Percentiles rank a stretch among this genome's conserved stretches.
phyloP scores from a whole-genome alignment of 2,113 vertebrate genomes.

The Sebastes schlegelii region DNA sequence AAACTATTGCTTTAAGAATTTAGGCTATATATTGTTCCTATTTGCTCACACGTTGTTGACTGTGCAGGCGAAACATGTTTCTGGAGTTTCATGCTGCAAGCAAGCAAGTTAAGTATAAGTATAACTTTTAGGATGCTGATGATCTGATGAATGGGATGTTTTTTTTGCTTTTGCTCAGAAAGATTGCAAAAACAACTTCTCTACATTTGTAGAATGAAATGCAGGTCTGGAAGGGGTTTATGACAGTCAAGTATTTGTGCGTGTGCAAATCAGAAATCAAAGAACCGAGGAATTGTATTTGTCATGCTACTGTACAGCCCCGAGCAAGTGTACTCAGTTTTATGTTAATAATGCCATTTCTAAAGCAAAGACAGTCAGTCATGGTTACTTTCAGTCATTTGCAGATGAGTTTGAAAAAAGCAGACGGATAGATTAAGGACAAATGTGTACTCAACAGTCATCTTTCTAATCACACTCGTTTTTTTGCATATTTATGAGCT shows the following conservation, averaged over 20 bases:
- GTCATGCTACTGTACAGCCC: slow-evolving; percentile 46
- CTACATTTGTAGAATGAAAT: slow-evolving; percentile 17
- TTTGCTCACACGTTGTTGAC: background rate
- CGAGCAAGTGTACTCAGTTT: slow-evolving; percentile 28
- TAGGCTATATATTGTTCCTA: background rate
- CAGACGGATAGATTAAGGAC: slow-evolving; percentile 6
- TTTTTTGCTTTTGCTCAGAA: slow-evolving; percentile 14
- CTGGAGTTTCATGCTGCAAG: background rate
- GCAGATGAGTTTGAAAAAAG: slow-evolving; percentile 16
- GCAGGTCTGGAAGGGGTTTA: slow-evolving; percentile 26
- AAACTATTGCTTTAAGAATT: background rate
- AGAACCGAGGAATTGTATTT: slow-evolving; percentile 36
- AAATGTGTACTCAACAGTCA: background rate
- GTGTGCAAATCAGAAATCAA: slow-evolving; percentile 47
- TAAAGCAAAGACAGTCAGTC: slow-evolving; percentile 36
- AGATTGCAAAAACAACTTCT: background rate
- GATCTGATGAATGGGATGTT: background rate
- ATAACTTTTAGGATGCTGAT: background rate
- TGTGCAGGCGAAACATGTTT: background rate
- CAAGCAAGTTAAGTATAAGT: background rate
- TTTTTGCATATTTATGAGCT: background rate
- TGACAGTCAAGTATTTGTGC: slow-evolving; percentile 40
- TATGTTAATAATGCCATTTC: slow-evolving; percentile 41
- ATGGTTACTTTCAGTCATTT: slow-evolving; percentile 38
- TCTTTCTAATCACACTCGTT: background rate